Conservation (phyloP, 2,797 vertebrate genomes). For the Phrynocephalus forsythii region DNA sequence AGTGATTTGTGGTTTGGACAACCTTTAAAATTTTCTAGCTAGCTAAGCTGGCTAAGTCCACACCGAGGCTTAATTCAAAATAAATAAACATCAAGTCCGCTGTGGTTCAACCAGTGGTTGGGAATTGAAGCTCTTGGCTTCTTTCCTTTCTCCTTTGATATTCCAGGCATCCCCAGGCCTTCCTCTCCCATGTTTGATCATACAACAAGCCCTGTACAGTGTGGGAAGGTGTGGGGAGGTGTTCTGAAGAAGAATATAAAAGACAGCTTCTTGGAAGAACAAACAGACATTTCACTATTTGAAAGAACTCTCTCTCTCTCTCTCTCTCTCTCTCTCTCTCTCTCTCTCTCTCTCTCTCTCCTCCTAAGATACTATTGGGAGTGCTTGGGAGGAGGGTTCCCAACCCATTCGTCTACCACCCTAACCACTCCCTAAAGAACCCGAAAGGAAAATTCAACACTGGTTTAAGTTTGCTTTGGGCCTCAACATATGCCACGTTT, state of each 20-base stretch:
- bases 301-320: not conserved
- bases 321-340: no score
- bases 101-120: constrained; percentile 44
- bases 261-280: constrained; percentile 23
- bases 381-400: not conserved
- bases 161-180: constrained; percentile 42
- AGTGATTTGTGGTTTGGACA: constrained; percentile 61
- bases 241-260: not conserved
- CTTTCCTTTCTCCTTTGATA: constrained; percentile 52
- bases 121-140: constrained; percentile 43
- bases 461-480: constrained; percentile 46
- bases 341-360: constrained; percentile 20
- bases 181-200: constrained; percentile 50
- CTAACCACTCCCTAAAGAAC: constrained; percentile 22
- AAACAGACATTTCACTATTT: constrained; percentile 32
- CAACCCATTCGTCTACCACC: constrained; percentile 1
- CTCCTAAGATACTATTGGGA: constrained; percentile 22
- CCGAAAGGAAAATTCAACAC: constrained; percentile 49
- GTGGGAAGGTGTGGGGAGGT: not conserved
- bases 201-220: constrained; percentile 32
- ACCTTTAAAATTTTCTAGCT: constrained; percentile 38
- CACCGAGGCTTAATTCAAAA: constrained; percentile 45
- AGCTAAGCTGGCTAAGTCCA: constrained; percentile 57
- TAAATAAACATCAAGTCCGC: constrained; percentile 53
- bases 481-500: constrained; percentile 14